These are phyloP conservation scores for Sesamia inferens DNA, from an alignment of 2,888 invertebrate species.

Conservation along the genomic window DNA sequence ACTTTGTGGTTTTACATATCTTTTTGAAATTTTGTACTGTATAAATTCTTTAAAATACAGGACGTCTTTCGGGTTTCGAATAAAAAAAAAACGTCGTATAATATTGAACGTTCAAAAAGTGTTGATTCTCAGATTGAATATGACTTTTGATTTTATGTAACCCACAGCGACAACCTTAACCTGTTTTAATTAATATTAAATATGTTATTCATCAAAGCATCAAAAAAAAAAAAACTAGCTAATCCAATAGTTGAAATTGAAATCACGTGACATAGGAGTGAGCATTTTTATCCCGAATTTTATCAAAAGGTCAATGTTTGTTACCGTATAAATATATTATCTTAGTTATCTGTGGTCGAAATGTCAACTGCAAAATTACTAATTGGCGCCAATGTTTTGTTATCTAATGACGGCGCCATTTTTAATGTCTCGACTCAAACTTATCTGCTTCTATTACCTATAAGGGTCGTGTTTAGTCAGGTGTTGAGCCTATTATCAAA, in stretches of 20 bases:
- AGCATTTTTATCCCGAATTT: conserved; percentile 31
- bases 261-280: conserved; percentile 48
- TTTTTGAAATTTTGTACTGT: too few species aligned
- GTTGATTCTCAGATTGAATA: too few species aligned
- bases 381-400: conserved; percentile 47
- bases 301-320: conserved; percentile 49
- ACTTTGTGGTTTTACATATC: too few species aligned
- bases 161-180: conserved; percentile 12
- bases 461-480: conserved; percentile 41
- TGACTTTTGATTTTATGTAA: not conserved
- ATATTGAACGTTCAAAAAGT: too few species aligned
- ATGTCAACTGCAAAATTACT: conserved; percentile 48
- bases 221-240: not conserved
- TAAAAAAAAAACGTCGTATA: too few species aligned
- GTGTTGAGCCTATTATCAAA: conserved; percentile 42
- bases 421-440: conserved; percentile 7
- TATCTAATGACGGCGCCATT: conserved; percentile 35
- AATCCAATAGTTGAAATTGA: conserved; percentile 1
- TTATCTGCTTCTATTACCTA: conserved; percentile 20
- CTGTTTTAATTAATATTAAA: conserved; percentile 4
- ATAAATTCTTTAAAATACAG: too few species aligned
- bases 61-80: too few species aligned
- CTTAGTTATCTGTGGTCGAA: conserved; percentile 38
- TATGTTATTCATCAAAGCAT: not conserved
- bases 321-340: conserved; percentile 11